A percentile compares a stretch with the other conserved stretches of the same genome.
These are phyloP conservation scores for Mimachlamys varia DNA, from an alignment of 2,888 invertebrate species.

Conservation along the genomic window DNA sequence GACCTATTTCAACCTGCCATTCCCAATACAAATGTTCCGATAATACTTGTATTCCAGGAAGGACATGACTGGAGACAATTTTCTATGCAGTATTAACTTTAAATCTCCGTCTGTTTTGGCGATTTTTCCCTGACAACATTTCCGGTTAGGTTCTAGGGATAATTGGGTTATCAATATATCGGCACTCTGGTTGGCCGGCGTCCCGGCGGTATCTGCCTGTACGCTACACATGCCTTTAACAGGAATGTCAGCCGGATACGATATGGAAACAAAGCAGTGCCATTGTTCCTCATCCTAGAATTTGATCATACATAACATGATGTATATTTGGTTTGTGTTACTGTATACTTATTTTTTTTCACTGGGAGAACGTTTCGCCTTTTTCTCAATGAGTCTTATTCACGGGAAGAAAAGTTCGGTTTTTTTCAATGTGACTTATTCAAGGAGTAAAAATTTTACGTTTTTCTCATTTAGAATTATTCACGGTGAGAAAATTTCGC, in stretches of 20 bases:
- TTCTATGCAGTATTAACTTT: not conserved
- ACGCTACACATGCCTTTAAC: not conserved
- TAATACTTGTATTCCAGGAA: not conserved
- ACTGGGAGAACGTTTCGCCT: no score
- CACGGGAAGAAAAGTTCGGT: no score
- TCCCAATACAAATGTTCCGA: not conserved
- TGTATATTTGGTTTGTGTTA: no score
- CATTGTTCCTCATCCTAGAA: not conserved
- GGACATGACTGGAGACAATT: not conserved
- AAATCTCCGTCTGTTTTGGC: slow-evolving; percentile 8
- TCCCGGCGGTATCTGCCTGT: not conserved
- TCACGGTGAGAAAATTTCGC: no score
- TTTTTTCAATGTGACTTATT: no score
- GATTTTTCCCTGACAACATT: not conserved
- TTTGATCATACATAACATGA: no score
- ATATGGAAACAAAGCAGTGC: not conserved
- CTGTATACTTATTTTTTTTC: no score
- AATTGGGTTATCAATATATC: slow-evolving; percentile 5
- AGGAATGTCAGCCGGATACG: not conserved
- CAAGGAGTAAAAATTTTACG: no score
- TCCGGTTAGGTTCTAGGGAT: not conserved
- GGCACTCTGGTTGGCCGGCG: not conserved
- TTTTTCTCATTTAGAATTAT: no score
- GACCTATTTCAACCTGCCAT: not conserved
- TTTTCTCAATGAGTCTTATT: no score